Percentiles rank a stretch among this genome's conserved stretches.
Evolutionary conservation across 2,888 invertebrate species (phyloP).

Genomic region (Yponomeuta malinellus): DNA sequence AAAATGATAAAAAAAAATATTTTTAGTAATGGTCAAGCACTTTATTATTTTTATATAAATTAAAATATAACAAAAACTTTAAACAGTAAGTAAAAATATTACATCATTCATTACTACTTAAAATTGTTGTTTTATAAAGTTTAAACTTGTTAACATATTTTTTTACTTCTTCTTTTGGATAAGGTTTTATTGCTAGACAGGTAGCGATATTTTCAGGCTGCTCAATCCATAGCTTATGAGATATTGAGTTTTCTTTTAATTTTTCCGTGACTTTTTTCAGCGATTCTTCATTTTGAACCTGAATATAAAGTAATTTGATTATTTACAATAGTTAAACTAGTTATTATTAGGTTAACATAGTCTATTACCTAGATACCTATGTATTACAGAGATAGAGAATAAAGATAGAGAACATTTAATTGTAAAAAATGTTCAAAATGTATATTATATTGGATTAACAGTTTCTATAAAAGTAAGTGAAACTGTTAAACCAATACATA

Average conservation of each 20-base stretch:
- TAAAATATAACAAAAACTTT: neutral
- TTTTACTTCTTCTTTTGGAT: constrained; percentile 88
- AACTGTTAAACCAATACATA: too few relatives aligned
- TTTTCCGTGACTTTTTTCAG: constrained; percentile 81
- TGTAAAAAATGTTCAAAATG: too few relatives aligned
- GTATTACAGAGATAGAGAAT: too few relatives aligned
- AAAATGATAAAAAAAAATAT: neutral
- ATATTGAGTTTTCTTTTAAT: constrained; percentile 82
- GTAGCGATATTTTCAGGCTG: constrained; percentile 98
- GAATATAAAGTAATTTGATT: constrained; percentile 29
- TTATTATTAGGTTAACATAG: too few relatives aligned
- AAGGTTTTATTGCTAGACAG: constrained; percentile 95
- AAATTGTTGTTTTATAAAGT: constrained; percentile 77
- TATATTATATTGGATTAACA: too few relatives aligned
- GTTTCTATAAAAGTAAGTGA: too few relatives aligned
- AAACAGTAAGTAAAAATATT: neutral
- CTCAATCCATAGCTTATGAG: constrained; percentile 96
- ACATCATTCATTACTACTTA: neutral
- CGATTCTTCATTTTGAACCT: constrained; percentile 86
- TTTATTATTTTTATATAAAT: neutral
- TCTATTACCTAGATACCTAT: too few relatives aligned
- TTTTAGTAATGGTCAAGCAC: neutral
- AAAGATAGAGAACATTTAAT: too few relatives aligned
- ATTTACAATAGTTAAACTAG: neutral
- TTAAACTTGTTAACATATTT: constrained; percentile 91